Conservation (phyloP, 2,888 invertebrate species). For the Parnassius smintheus region DNA sequence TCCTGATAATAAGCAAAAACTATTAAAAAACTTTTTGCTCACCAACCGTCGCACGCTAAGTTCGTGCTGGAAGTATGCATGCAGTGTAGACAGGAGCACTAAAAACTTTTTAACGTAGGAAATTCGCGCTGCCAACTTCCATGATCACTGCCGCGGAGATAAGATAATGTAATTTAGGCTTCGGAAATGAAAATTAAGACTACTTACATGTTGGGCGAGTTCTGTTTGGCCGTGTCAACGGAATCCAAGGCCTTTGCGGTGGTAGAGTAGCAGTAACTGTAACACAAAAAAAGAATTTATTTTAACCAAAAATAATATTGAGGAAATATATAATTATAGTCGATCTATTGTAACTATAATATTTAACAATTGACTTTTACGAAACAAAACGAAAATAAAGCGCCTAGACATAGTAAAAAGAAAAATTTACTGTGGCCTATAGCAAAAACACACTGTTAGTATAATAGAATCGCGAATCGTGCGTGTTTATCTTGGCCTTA, state of each 20-base stretch:
- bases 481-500: slow-evolving; percentile 36
- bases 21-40: no score
- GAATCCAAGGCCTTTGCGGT: slow-evolving; percentile 97
- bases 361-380: no score
- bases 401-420: slow-evolving; percentile 33
- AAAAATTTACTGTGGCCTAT: slow-evolving; percentile 12
- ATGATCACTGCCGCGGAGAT: no score
- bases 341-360: neutral
- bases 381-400: no score
- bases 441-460: slow-evolving; percentile 39
- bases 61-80: no score
- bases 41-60: no score
- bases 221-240: slow-evolving; percentile 92
- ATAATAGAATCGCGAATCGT: slow-evolving; percentile 42
- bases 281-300: slow-evolving; percentile 72
- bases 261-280: slow-evolving; percentile 94
- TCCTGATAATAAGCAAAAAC: no score
- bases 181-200: neutral
- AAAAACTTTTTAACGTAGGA: no score
- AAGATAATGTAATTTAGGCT: no score
- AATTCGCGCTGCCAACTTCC: no score
- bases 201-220: slow-evolving; percentile 94
- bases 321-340: slow-evolving; percentile 38
- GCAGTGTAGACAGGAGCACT: no score
- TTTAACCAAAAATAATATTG: slow-evolving; percentile 12